phyloP scores from a whole-genome alignment of 2,797 vertebrate species.

The Sternotherus odoratus region DNA sequence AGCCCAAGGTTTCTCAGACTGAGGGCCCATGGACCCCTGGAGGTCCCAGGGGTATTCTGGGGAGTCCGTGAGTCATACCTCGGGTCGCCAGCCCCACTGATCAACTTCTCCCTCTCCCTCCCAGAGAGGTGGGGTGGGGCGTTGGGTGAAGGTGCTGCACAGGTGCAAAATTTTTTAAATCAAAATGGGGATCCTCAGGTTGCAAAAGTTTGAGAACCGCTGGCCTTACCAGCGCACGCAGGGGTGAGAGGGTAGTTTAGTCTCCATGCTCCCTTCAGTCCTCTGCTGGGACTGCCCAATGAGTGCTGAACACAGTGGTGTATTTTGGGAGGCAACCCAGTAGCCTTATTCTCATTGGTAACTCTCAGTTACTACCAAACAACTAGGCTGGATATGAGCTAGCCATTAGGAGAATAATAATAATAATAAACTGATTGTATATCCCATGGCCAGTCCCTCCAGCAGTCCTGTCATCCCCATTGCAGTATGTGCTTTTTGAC shows the following conservation, averaged over 20 bases:
- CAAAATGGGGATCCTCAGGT: too few relatives aligned
- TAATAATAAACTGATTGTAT: neutral
- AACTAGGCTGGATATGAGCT: neutral
- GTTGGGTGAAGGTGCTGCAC: too few relatives aligned
- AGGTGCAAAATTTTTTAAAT: too few relatives aligned
- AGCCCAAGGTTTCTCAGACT: neutral
- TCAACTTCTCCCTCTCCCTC: too few relatives aligned
- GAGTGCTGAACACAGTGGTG: neutral
- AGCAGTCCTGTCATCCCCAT: neutral
- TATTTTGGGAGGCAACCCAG: neutral
- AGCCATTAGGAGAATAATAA: neutral
- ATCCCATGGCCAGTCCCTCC: neutral
- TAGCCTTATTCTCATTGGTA: neutral
- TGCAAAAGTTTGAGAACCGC: too few relatives aligned
- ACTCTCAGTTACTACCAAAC: neutral
- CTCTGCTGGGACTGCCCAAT: neutral
- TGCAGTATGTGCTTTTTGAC: neutral
- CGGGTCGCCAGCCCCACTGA: too few relatives aligned
- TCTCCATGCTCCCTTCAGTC: neutral
- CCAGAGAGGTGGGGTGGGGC: too few relatives aligned
- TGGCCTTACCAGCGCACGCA: neutral
- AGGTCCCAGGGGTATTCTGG: too few relatives aligned
- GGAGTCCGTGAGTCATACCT: too few relatives aligned
- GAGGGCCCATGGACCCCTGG: too few relatives aligned
- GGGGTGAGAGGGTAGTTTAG: neutral